Evolutionary conservation across 2,888 invertebrate genomes (phyloP).

Genomic region (Pinctada fucata): DNA sequence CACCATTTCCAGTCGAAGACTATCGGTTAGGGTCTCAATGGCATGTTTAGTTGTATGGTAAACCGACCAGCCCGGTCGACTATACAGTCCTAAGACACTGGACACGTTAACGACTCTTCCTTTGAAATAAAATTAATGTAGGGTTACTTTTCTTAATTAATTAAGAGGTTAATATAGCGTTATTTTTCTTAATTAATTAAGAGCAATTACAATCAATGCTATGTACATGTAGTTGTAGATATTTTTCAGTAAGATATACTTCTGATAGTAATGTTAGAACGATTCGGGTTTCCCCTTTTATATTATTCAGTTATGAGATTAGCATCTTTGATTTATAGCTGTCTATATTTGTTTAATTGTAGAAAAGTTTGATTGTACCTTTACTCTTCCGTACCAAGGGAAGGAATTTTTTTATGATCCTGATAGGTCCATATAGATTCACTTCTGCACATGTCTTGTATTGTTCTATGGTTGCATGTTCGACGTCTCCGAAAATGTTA

Average conservation of each 20-base stretch:
- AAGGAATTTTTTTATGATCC: constrained; percentile 49
- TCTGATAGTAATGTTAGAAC: too few species aligned
- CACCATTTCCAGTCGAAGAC: constrained; percentile 53
- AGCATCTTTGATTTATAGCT: too few species aligned
- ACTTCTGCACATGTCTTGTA: constrained; percentile 45
- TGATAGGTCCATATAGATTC: constrained; percentile 49
- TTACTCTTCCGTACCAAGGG: constrained; percentile 48
- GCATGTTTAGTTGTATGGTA: constrained; percentile 55
- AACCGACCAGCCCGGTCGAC: constrained; percentile 40
- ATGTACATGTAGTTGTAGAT: too few species aligned
- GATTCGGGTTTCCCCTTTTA: too few species aligned
- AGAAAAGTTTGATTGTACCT: constrained; percentile 31
- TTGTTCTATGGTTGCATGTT: constrained; percentile 43
- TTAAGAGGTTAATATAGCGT: too few species aligned
- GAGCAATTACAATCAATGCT: too few species aligned
- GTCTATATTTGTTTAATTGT: too few species aligned
- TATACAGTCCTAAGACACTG: constrained; percentile 71
- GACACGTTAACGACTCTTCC: constrained; percentile 65
- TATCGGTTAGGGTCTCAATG: constrained; percentile 49
- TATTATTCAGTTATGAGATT: too few species aligned
- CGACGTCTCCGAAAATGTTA: constrained; percentile 49
- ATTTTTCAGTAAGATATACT: too few species aligned
- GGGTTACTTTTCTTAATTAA: too few species aligned
- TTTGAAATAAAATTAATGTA: constrained; percentile 5
- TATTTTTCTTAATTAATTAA: too few species aligned